Conservation (phyloP, 2,888 invertebrate species). For the Frankliniella fusca region DNA sequence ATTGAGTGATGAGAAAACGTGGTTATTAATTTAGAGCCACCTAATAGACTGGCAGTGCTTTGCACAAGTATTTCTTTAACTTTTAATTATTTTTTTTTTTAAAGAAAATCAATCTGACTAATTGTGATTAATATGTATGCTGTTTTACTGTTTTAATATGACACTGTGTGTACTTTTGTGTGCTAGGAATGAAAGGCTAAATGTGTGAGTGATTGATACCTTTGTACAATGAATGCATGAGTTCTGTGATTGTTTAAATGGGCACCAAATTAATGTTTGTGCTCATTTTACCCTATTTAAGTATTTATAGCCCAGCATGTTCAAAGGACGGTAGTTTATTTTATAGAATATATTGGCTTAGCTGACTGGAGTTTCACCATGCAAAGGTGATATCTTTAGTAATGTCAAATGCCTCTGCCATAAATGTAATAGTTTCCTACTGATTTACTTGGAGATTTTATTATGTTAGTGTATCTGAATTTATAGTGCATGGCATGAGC, state of each 20-base stretch:
- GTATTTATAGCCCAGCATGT: background rate
- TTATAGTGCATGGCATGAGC: background rate
- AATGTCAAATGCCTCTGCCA: background rate
- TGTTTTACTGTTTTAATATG: constrained; percentile 23
- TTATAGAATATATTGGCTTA: background rate
- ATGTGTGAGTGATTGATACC: background rate
- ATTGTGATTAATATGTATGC: constrained; percentile 23
- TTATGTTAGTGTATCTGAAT: background rate
- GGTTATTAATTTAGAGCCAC: constrained; percentile 1
- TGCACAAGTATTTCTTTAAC: constrained; percentile 25
- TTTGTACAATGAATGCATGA: background rate
- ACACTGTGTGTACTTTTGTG: constrained; percentile 7
- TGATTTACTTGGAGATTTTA: background rate
- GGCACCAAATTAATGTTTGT: background rate
- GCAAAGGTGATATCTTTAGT: background rate
- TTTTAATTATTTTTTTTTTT: background rate
- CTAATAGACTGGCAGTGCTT: constrained; percentile 22
- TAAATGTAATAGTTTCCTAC: background rate
- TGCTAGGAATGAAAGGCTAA: background rate
- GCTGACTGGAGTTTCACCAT: background rate
- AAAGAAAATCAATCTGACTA: constrained; percentile 18
- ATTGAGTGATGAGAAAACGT: background rate
- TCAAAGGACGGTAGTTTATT: background rate
- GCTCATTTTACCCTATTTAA: background rate
- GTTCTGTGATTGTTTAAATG: constrained; percentile 7